Percentiles rank a stretch among this genome's conserved stretches.
phyloP scores from a whole-genome alignment of 1,140 invertebrate genomes.

The Pseudomyrmex dendroicus region DNA sequence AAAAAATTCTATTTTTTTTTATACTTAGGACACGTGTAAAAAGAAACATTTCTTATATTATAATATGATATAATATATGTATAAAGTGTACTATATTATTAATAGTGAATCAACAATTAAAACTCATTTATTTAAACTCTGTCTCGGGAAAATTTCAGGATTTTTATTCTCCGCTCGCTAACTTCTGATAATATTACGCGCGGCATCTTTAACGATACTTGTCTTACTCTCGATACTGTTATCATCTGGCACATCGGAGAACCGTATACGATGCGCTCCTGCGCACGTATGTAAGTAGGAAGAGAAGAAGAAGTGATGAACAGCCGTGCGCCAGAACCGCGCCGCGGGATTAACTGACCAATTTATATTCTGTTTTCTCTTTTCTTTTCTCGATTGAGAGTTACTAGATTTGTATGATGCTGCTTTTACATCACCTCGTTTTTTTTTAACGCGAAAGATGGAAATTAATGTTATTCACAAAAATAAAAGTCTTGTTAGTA shows the following conservation, averaged over 20 bases:
- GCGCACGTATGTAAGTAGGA: slow-evolving; percentile 55
- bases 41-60: no score
- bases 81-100: background rate
- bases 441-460: background rate
- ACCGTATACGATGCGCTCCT: slow-evolving; percentile 2
- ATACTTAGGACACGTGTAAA: no score
- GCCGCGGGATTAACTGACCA: slow-evolving; percentile 43
- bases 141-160: background rate
- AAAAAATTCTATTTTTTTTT: no score
- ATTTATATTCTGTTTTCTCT: slow-evolving; percentile 23
- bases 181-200: slow-evolving; percentile 9
- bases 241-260: slow-evolving; percentile 54
- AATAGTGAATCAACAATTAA: background rate
- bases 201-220: slow-evolving; percentile 48
- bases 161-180: slow-evolving; percentile 19
- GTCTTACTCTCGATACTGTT: slow-evolving; percentile 42
- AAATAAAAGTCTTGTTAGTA: no score
- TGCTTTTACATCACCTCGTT: slow-evolving; percentile 7
- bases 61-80: no score
- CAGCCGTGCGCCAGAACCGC: slow-evolving; percentile 49
- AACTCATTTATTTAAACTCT: background rate
- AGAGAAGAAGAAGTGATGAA: slow-evolving; percentile 36
- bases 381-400: slow-evolving; percentile 13
- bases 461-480: background rate
- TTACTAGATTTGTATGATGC: slow-evolving; percentile 35